Base-by-base conservation (phyloP, 1,140 invertebrate genomes). In the Bombus superbus region DNA sequence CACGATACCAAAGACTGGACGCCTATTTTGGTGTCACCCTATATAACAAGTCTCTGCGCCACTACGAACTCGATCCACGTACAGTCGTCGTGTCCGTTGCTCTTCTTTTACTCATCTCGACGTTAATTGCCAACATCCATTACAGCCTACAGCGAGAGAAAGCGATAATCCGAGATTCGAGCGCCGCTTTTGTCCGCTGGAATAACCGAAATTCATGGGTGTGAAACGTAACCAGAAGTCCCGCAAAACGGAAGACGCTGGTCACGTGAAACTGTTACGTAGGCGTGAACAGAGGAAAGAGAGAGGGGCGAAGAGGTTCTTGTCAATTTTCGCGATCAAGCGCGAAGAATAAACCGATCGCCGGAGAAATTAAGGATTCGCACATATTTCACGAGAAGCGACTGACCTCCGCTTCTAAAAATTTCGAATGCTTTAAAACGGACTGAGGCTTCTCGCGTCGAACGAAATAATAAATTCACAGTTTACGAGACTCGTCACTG, bases 121-220 rank as follows among this genome's bases (percentile, higher is more conserved):
- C 73, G 59, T 85, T 80, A 80, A 85, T 80, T 85, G 35, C 59
- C 69, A 28, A 28, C 35, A 53, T 62, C 59, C 42, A 42, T 85
- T 81, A 47, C 40, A 13, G 9, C 3, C 22, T 22, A 22, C 6
- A 2, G 32, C 32, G 1, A 8, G 68, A 85, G 83, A 85, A 85
- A 85, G 83, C 57, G 42, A 74, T 85, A 74, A 81, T 62, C 42
- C 78, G 22, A 47, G 28, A 73, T 81, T 81, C 64, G 64, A 35
- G 53, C 3, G 32, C 38, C 32, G 32, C 69, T 72, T 62, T 85
- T 40, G 25, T 66, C 62, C 38, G 15, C 22, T 32, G 68, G 2
- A 44, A 72, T n/a, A 32, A 57, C 25, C 42, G 57, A 80, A 80
- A 73, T 73, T 72, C 77, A 62, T 35, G 32, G 6, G 35, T 35